phyloP scores from a whole-genome alignment of 2,113 vertebrate species.

The Perognathus longimembris region DNA sequence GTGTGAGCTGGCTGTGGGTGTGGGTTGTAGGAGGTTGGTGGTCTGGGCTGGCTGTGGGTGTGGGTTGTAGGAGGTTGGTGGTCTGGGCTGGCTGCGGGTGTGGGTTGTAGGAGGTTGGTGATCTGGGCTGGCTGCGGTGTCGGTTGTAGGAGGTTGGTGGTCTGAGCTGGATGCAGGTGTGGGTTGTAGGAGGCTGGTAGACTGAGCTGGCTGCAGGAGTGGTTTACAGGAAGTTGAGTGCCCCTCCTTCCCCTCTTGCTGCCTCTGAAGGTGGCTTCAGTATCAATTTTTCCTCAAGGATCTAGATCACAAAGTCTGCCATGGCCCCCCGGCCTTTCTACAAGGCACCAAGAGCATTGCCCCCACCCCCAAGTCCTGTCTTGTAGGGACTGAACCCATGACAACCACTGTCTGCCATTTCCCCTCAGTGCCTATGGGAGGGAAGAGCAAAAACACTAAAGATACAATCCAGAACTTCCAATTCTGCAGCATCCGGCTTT shows the following conservation, averaged over 20 bases:
- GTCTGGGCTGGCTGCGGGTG: too few species aligned
- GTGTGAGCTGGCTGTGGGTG: too few species aligned
- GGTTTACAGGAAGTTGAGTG: too few species aligned
- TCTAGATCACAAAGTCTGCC: not conserved
- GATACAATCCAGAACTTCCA: slow-evolving; percentile 99
- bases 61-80: too few species aligned
- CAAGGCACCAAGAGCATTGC: not conserved
- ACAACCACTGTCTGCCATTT: too few species aligned
- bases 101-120: too few species aligned
- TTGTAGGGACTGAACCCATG: not conserved
- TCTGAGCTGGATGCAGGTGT: too few species aligned
- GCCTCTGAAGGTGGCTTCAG: not conserved
- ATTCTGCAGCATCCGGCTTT: slow-evolving; percentile 93
- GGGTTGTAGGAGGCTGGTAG: not conserved
- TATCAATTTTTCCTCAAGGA: not conserved
- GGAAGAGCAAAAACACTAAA: slow-evolving; percentile 76
- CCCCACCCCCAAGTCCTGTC: not conserved
- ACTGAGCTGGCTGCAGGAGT: not conserved
- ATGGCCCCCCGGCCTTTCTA: not conserved
- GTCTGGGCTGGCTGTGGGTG: too few species aligned
- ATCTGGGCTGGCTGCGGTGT: too few species aligned
- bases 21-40: too few species aligned
- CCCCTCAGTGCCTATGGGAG: not conserved
- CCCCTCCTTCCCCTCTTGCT: rapidly evolving
- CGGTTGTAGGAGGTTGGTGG: too few species aligned